Evolutionary conservation across 2,113 vertebrate genomes (phyloP).

Genomic region (Emydura subglobosa): DNA sequence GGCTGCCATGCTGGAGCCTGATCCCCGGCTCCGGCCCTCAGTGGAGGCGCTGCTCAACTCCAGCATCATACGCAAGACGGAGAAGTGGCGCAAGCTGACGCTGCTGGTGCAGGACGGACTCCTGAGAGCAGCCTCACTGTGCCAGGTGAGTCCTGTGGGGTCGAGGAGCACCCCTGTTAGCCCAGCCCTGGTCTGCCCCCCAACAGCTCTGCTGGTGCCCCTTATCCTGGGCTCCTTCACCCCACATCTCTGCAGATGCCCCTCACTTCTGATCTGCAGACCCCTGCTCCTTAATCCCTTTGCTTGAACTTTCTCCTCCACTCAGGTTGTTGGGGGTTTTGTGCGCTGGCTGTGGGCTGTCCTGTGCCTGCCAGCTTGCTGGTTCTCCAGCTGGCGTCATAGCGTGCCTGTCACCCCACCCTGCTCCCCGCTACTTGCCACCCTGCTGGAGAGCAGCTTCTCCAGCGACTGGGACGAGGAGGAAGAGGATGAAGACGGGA

Average conservation of each 20-base stretch:
- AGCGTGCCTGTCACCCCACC: constrained; percentile 67
- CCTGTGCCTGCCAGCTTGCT: constrained; percentile 61
- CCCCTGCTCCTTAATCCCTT: neutral
- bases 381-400: constrained; percentile 46
- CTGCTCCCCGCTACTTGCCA: constrained; percentile 77
- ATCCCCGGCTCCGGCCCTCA: constrained; percentile 81
- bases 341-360: constrained; percentile 78
- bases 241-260: neutral
- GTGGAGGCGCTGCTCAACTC: constrained; percentile 83
- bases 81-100: constrained; percentile 79
- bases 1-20: constrained; percentile 85
- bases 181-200: too few relatives aligned
- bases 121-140: constrained; percentile 73
- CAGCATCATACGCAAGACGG: constrained; percentile 77
- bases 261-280: neutral
- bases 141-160: constrained; percentile 76
- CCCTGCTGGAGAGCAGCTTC: constrained; percentile 75
- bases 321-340: constrained; percentile 49
- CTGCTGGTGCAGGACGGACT: constrained; percentile 72
- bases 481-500: constrained; percentile 64
- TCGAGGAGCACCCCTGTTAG: too few relatives aligned
- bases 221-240: neutral
- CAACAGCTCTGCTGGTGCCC: neutral
- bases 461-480: constrained; percentile 75
- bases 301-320: neutral